Percentiles rank a stretch among this genome's conserved stretches.
phyloP scores from a whole-genome alignment of 1,140 invertebrate genomes.

The Stegodyphus mimosarum region DNA sequence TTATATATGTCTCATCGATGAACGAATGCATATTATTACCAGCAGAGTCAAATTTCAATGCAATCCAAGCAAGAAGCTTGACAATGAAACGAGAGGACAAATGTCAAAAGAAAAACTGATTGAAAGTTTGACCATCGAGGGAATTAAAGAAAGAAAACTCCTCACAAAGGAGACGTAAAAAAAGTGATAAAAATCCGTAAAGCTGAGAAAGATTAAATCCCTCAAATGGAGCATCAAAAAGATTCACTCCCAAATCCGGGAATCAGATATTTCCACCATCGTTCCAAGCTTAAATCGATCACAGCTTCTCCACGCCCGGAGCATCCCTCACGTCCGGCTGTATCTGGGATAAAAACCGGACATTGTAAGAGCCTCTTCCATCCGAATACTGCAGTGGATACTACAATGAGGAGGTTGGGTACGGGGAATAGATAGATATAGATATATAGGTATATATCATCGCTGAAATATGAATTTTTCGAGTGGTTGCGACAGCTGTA shows the following conservation, averaged over 20 bases:
- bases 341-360: slow-evolving; percentile 18
- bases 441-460: slow-evolving; percentile 8
- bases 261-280: slow-evolving; percentile 6
- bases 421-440: not conserved
- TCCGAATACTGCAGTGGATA: not conserved
- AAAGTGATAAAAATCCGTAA: slow-evolving; percentile 3
- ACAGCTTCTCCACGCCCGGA: slow-evolving; percentile 5
- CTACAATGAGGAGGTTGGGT: too few relatives aligned
- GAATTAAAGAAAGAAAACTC: slow-evolving; percentile 1
- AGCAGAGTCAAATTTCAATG: too few relatives aligned
- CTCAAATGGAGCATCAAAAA: slow-evolving; percentile 52
- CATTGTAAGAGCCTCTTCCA: slow-evolving; percentile 23
- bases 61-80: too few relatives aligned
- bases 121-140: slow-evolving; percentile 21
- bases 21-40: too few relatives aligned
- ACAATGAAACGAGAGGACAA: not conserved
- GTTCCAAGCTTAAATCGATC: slow-evolving; percentile 12
- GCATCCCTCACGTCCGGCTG: not conserved
- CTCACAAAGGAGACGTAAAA: not conserved
- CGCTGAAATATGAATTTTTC: slow-evolving; percentile 44
- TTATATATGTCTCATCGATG: too few relatives aligned
- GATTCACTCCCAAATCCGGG: slow-evolving; percentile 27
- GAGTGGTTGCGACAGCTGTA: slow-evolving; percentile 47
- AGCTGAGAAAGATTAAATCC: slow-evolving; percentile 38
- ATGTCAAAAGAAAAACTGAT: slow-evolving; percentile 36